Conservation (phyloP, 2,888 invertebrate genomes). For the Brachycybe producta region DNA sequence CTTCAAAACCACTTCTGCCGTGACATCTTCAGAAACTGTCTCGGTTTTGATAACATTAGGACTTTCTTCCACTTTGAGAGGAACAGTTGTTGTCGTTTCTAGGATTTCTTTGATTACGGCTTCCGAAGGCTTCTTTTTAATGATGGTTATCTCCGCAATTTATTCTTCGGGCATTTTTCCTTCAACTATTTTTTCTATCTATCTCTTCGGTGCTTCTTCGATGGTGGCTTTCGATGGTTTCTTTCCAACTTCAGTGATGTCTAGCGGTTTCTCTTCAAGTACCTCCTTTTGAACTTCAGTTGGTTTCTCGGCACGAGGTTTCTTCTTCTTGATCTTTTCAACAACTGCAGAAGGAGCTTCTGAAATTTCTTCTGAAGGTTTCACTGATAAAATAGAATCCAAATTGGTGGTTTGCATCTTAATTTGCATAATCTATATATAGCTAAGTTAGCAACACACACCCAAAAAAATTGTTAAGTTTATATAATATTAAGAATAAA, state of each 20-base stretch:
- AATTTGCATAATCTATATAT: too few relatives aligned
- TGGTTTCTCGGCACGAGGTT: too few relatives aligned
- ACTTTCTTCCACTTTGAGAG: not conserved
- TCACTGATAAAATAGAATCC: too few relatives aligned
- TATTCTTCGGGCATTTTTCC: not conserved
- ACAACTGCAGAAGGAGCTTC: too few relatives aligned
- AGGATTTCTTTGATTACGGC: not conserved
- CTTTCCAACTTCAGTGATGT: slow-evolving; percentile 3
- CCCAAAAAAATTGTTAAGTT: too few relatives aligned
- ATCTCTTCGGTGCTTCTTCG: not conserved
- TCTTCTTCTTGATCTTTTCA: too few relatives aligned
- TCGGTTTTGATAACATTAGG: not conserved
- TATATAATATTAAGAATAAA: too few relatives aligned
- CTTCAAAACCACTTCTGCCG: not conserved
- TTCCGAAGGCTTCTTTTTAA: slow-evolving; percentile 1
- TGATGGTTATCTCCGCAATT: not conserved
- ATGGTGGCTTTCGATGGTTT: too few relatives aligned
- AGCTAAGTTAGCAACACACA: too few relatives aligned
- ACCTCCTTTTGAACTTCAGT: not conserved
- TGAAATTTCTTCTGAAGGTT: too few relatives aligned
- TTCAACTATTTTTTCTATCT: not conserved
- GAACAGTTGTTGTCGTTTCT: not conserved
- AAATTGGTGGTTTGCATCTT: too few relatives aligned
- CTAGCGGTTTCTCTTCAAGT: slow-evolving; percentile 7
- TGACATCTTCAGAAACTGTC: not conserved